A percentile compares a stretch with the other conserved stretches of the same genome.
These are phyloP conservation scores for Rallus crepitans DNA, from an alignment of 2,797 vertebrate species.

Conservation along the genomic window DNA sequence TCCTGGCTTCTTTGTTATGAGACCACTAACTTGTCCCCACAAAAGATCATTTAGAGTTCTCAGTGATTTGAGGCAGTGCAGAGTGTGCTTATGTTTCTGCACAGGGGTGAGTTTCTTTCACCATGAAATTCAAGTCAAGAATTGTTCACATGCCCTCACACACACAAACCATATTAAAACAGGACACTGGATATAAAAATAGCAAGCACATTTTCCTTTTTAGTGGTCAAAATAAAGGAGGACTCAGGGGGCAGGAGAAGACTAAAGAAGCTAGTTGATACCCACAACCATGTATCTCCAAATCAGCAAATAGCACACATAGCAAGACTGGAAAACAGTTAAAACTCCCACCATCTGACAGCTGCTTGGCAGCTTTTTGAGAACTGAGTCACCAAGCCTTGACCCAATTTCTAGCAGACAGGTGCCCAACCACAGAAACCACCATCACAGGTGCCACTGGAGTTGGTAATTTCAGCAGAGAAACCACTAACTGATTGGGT, in stretches of 20 bases:
- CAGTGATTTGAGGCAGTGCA: not conserved
- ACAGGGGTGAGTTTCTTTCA: not conserved
- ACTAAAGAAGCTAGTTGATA: not conserved
- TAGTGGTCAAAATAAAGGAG: not conserved
- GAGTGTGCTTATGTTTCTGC: not conserved
- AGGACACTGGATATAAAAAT: not conserved
- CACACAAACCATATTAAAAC: not conserved
- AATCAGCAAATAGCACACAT: not conserved
- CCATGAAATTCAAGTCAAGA: not conserved
- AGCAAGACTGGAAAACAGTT: not conserved
- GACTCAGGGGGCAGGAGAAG: not conserved
- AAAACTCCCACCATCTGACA: slow-evolving; percentile 34
- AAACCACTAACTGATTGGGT: not conserved
- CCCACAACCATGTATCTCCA: not conserved
- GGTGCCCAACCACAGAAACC: slow-evolving; percentile 46
- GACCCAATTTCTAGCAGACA: slow-evolving; percentile 52
- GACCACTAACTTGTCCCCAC: not conserved
- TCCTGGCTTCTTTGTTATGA: not conserved
- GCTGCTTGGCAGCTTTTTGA: slow-evolving; percentile 30
- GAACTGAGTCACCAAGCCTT: slow-evolving; percentile 25
- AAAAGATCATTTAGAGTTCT: not conserved
- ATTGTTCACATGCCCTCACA: not conserved
- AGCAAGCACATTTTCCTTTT: not conserved
- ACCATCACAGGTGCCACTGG: slow-evolving; percentile 2
- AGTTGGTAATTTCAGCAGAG: not conserved